Conservation (phyloP, 2,797 vertebrate species). For the Okamejei kenojei region DNA sequence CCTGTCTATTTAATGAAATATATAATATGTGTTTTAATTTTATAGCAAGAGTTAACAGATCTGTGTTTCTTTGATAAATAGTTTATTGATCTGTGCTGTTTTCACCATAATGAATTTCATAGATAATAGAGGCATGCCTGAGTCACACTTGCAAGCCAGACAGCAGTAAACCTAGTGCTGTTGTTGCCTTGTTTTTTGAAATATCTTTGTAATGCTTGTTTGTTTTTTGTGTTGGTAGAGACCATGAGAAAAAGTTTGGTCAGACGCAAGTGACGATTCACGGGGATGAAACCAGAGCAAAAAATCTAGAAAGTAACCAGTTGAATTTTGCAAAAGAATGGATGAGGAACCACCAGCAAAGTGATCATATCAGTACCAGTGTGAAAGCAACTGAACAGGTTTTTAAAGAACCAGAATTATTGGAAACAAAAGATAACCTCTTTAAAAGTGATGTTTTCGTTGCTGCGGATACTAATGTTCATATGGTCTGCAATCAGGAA, state of each 20-base stretch:
- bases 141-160: background rate
- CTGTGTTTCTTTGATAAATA: background rate
- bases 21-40: background rate
- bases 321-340: background rate
- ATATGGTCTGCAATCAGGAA: background rate
- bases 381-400: background rate
- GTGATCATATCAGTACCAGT: background rate
- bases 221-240: background rate
- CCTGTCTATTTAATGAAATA: background rate
- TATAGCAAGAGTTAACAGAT: background rate
- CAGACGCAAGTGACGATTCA: background rate
- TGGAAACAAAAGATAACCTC: background rate
- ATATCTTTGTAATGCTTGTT: background rate
- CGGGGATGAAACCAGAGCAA: background rate
- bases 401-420: background rate
- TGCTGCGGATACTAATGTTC: background rate
- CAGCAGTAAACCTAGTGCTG: background rate
- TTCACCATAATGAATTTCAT: background rate
- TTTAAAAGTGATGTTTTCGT: background rate
- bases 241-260: background rate
- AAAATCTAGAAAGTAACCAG: background rate
- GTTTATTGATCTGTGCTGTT: background rate
- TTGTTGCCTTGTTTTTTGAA: background rate
- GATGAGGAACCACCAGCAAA: background rate
- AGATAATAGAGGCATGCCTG: background rate